Conservation (phyloP, 2,797 vertebrate species). For the Pseudochirops cupreus region DNA sequence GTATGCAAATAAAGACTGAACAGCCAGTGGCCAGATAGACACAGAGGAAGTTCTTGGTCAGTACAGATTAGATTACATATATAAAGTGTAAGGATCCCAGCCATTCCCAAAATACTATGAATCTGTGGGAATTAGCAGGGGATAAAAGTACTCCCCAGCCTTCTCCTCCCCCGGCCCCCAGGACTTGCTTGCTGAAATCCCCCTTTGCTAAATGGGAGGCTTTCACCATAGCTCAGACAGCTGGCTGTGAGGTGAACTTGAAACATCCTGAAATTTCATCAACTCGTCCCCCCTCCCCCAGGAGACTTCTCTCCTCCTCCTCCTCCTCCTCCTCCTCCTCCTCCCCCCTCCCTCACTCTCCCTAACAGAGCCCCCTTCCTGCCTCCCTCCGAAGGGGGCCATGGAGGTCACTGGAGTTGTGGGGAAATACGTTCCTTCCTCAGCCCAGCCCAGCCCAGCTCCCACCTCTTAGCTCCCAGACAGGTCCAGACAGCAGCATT, state of each 20-base stretch:
- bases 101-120: background rate
- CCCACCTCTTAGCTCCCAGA: slow-evolving; percentile 33
- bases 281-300: slow-evolving; percentile 41
- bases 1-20: background rate
- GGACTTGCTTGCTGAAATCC: background rate
- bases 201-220: background rate
- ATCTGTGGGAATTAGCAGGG: fast-evolving
- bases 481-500: background rate
- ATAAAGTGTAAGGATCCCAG: background rate
- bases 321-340: slow-evolving; percentile 46
- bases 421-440: slow-evolving; percentile 9
- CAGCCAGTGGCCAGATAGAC: background rate
- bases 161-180: background rate
- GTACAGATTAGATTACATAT: background rate
- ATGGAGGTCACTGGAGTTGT: slow-evolving; percentile 53
- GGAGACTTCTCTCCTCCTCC: slow-evolving; percentile 34
- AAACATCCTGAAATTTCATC: slow-evolving; percentile 76
- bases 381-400: slow-evolving; percentile 50
- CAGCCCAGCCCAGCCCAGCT: background rate
- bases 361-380: slow-evolving; percentile 63
- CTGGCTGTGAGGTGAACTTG: slow-evolving; percentile 69
- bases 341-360: slow-evolving; percentile 13
- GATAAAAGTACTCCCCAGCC: fast-evolving
- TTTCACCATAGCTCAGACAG: slow-evolving; percentile 31
- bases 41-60: background rate